Percentiles rank a stretch among this genome's conserved stretches.
Evolutionary conservation across 2,113 vertebrate genomes (phyloP).

Genomic region (Chionis minor): DNA sequence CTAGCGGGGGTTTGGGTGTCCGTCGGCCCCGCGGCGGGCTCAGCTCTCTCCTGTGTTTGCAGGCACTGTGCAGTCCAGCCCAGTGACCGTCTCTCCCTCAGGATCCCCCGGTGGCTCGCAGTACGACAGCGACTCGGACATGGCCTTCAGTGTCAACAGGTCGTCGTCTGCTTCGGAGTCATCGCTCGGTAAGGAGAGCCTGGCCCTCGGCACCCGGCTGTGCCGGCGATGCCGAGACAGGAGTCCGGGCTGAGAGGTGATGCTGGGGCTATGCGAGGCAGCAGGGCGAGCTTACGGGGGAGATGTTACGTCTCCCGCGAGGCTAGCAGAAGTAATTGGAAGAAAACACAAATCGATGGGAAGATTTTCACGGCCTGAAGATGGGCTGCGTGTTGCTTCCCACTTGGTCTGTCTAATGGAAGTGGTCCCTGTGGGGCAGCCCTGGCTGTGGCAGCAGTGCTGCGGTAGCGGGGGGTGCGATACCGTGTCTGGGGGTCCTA

Average conservation of each 20-base stretch:
- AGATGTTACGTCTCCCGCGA: neutral
- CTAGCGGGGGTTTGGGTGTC: neutral
- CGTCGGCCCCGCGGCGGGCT: neutral
- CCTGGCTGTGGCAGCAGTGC: neutral
- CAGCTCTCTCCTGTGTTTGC: conserved; percentile 42
- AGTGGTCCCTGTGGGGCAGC: neutral
- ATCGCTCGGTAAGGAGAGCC: conserved; percentile 86
- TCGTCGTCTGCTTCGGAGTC: conserved; percentile 97
- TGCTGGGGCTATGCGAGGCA: neutral
- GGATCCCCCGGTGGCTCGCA: conserved; percentile 90
- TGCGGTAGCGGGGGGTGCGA: fast-evolving
- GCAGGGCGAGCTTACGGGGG: neutral
- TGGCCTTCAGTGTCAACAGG: conserved; percentile 94
- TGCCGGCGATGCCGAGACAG: fast-evolving
- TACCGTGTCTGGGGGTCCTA: neutral
- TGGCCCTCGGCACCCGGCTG: fast-evolving
- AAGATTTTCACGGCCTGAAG: neutral
- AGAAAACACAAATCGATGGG: neutral
- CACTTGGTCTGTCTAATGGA: neutral
- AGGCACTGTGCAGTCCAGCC: conserved; percentile 92
- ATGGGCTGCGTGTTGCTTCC: neutral
- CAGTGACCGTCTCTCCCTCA: conserved; percentile 83
- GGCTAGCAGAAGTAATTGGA: neutral
- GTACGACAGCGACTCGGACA: conserved; percentile 95
- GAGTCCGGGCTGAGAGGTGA: fast-evolving